Evolutionary conservation across 2,113 vertebrate genomes (phyloP).

Genomic region (Puma concolor): DNA sequence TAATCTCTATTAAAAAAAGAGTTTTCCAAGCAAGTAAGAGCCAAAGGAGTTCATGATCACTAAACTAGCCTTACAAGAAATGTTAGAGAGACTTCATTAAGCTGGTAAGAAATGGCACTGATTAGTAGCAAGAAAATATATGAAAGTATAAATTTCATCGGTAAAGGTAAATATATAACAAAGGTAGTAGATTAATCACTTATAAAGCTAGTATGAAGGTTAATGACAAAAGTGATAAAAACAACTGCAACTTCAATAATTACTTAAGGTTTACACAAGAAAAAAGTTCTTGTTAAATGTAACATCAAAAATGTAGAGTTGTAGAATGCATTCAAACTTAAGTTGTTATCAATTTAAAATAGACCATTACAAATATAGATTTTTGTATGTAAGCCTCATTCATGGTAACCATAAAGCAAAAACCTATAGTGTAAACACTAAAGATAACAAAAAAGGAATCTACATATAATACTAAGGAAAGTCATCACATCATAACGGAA

Average conservation of each 20-base stretch:
- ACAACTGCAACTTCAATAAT: background rate
- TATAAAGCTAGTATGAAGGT: background rate
- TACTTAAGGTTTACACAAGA: background rate
- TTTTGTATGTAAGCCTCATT: background rate
- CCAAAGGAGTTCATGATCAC: background rate
- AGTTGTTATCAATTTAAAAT: background rate
- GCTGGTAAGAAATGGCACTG: background rate
- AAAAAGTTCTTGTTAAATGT: background rate
- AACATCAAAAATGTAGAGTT: background rate
- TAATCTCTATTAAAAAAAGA: background rate
- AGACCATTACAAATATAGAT: background rate
- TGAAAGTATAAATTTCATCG: background rate
- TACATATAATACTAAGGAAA: background rate
- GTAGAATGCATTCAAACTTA: background rate
- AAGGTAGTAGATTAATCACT: background rate
- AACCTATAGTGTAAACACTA: background rate
- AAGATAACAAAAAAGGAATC: background rate
- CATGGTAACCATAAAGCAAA: background rate
- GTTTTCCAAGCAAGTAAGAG: background rate
- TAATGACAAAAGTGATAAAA: background rate
- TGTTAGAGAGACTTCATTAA: background rate
- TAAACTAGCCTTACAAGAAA: background rate
- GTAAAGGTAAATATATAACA: background rate
- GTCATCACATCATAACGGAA: background rate
- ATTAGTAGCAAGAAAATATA: background rate